Conservation (phyloP, 92 coral and sea anemone genomes). For the Actinostola sp. region DNA sequence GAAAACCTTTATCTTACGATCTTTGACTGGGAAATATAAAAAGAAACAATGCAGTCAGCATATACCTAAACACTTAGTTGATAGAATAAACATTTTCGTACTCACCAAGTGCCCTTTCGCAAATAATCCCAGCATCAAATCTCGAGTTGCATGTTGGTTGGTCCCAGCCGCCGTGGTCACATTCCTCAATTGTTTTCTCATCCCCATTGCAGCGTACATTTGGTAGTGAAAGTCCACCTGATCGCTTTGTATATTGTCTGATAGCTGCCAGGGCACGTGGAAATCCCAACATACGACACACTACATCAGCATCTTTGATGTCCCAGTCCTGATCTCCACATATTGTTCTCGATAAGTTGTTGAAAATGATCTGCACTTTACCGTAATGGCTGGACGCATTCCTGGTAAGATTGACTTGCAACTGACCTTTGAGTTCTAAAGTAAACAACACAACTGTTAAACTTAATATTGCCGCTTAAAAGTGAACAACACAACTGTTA, state of each 20-base stretch:
- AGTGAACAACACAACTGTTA: no score
- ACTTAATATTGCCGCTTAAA: no score
- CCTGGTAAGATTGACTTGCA: slow-evolving; percentile 4
- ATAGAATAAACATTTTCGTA: background rate
- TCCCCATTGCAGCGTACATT: slow-evolving; percentile 10
- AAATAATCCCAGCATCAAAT: slow-evolving; percentile 16
- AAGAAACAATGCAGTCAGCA: background rate
- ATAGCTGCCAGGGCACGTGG: slow-evolving; percentile 11
- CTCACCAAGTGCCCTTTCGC: background rate
- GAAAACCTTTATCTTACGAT: background rate
- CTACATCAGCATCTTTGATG: slow-evolving; percentile 10
- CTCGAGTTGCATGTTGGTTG: background rate
- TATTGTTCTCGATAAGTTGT: slow-evolving; percentile 5
- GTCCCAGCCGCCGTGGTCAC: slow-evolving; percentile 16
- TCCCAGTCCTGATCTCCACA: slow-evolving; percentile 10
- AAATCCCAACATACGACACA: slow-evolving; percentile 2
- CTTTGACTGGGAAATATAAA: background rate
- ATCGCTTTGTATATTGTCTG: background rate
- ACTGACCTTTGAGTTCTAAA: background rate
- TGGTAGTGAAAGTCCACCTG: background rate
- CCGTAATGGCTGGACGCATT: background rate
- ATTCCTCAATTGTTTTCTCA: background rate
- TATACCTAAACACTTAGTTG: background rate
- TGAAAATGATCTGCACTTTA: slow-evolving; percentile 4
- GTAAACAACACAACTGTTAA: background rate